Conservation (phyloP, 2,113 vertebrate species). For the Oreochromis tanganicae region DNA sequence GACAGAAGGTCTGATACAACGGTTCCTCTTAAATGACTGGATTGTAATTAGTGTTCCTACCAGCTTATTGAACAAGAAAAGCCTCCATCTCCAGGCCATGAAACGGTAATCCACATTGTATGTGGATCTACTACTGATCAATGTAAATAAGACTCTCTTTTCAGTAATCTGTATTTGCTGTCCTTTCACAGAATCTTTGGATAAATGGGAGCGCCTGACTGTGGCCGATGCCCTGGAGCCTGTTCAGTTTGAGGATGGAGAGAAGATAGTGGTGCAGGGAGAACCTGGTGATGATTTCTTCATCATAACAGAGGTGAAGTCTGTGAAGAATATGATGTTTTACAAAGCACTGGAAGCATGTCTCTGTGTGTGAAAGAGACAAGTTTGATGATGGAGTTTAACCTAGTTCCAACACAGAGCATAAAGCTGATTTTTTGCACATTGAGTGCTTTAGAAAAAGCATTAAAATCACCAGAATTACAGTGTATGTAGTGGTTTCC, state of each 20-base stretch:
- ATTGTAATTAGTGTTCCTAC: conserved; percentile 24
- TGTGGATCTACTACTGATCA: not conserved
- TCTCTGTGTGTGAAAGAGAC: not conserved
- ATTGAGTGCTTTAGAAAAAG: not conserved
- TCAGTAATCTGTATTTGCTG: not conserved
- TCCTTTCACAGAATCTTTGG: conserved; percentile 83
- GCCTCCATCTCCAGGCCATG: not conserved
- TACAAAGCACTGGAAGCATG: not conserved
- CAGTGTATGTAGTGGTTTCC: not conserved
- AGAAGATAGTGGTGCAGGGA: conserved; percentile 96
- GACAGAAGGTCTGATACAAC: not conserved
- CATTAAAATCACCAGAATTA: not conserved
- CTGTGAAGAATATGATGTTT: not conserved
- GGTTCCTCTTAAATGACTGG: conserved; percentile 32
- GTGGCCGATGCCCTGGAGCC: conserved; percentile 94
- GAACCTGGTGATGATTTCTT: conserved; percentile 94
- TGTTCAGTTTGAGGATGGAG: conserved; percentile 93
- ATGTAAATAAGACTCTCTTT: not conserved
- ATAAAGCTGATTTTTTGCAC: not conserved
- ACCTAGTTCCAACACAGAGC: not conserved
- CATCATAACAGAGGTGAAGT: conserved; percentile 92
- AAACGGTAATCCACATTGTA: not conserved
- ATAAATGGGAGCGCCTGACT: conserved; percentile 96
- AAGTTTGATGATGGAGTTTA: not conserved
- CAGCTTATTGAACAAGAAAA: not conserved